A percentile compares a stretch with the other conserved stretches of the same genome.
Evolutionary conservation across 2,797 vertebrate species (phyloP).

Genomic region (Sebastes diaconus): DNA sequence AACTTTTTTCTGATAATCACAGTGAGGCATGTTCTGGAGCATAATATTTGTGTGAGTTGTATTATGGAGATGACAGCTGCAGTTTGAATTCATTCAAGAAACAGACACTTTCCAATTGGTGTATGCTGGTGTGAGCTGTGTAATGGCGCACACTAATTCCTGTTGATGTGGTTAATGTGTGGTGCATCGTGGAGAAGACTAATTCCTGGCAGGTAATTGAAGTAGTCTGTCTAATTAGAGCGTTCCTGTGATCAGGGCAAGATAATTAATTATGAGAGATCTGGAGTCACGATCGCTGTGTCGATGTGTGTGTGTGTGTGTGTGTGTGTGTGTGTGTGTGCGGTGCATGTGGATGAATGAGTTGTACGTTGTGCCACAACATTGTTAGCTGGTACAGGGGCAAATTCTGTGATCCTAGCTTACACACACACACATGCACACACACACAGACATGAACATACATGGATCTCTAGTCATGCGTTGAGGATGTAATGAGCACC

Average conservation of each 20-base stretch:
- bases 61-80: background rate
- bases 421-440: slow-evolving; percentile 1
- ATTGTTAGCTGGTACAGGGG: background rate
- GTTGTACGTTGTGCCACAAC: background rate
- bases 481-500: slow-evolving; percentile 86
- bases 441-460: slow-evolving; percentile 12
- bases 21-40: background rate
- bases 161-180: slow-evolving; percentile 24
- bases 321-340: background rate
- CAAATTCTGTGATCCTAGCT: background rate
- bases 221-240: slow-evolving; percentile 79
- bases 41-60: background rate
- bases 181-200: slow-evolving; percentile 11
- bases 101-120: background rate
- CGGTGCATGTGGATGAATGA: background rate
- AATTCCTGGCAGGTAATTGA: slow-evolving; percentile 62
- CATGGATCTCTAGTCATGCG: slow-evolving; percentile 73
- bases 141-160: background rate
- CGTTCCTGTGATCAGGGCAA: slow-evolving; percentile 56
- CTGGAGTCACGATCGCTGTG: background rate
- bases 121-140: background rate
- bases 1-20: background rate
- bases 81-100: background rate
- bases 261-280: slow-evolving; percentile 79
- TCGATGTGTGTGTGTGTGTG: background rate